Conservation (phyloP, 2,113 vertebrate species). For the cat (Felis catus) region DNA sequence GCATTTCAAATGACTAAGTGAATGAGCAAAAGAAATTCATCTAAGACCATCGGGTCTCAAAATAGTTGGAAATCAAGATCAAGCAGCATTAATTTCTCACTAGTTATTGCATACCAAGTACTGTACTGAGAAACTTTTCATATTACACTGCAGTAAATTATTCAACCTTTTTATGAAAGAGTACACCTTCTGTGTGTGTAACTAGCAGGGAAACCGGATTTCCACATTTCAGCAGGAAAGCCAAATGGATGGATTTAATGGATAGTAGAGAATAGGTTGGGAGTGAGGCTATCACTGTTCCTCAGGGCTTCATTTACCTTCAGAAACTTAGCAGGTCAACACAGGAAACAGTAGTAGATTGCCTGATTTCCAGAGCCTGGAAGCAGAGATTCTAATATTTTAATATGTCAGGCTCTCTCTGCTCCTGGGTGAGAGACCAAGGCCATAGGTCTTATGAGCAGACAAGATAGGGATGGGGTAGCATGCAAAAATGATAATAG, state of each 20-base stretch:
- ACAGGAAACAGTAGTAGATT: not conserved
- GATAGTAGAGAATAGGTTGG: not conserved
- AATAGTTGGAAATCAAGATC: not conserved
- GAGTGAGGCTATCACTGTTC: not conserved
- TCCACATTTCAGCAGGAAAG: not conserved
- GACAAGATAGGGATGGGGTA: not conserved
- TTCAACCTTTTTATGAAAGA: not conserved
- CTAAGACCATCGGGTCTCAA: not conserved
- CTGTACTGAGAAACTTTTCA: not conserved
- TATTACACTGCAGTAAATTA: not conserved
- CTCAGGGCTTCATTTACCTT: not conserved
- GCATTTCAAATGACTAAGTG: not conserved
- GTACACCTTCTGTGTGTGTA: not conserved
- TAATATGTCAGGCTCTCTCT: not conserved
- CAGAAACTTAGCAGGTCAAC: not conserved
- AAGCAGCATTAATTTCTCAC: not conserved
- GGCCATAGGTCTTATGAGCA: not conserved
- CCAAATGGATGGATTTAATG: not conserved
- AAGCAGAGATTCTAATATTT: not conserved
- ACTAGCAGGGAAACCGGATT: not conserved
- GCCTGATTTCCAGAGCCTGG: not conserved
- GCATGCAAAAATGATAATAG: not conserved
- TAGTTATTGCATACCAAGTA: not conserved
- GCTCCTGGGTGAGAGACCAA: not conserved
- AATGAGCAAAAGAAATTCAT: not conserved